Percentiles rank a stretch among this genome's conserved stretches.
Conservation (phyloP, 2,113 vertebrate genomes). For the Anolis sagrei region DNA sequence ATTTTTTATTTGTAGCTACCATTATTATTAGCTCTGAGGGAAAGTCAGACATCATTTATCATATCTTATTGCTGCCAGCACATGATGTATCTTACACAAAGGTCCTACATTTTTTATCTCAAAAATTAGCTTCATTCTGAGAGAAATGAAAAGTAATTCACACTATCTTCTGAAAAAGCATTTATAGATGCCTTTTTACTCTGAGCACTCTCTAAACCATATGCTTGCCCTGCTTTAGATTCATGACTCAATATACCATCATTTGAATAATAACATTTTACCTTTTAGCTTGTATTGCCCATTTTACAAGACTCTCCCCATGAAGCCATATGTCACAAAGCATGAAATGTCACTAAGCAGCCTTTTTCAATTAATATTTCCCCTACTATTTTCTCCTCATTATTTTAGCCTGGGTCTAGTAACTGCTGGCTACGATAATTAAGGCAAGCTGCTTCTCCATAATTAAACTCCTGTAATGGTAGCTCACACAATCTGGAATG, state of each 20-base stretch:
- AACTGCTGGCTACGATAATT: constrained; percentile 25
- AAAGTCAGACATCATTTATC: background rate
- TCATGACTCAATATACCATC: background rate
- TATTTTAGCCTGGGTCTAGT: constrained; percentile 32
- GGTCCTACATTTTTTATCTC: background rate
- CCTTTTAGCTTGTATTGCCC: background rate
- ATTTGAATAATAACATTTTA: constrained; percentile 19
- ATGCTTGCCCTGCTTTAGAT: background rate
- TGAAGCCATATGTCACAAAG: constrained; percentile 12
- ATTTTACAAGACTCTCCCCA: constrained; percentile 19
- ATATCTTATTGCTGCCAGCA: background rate
- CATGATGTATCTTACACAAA: no score
- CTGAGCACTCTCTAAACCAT: background rate
- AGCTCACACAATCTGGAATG: constrained; percentile 11
- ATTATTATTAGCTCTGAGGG: background rate
- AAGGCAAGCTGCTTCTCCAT: constrained; percentile 36
- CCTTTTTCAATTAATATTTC: constrained; percentile 45
- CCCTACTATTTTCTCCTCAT: constrained; percentile 6
- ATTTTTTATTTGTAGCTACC: background rate
- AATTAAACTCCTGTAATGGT: constrained; percentile 41
- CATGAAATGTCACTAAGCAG: constrained; percentile 22
- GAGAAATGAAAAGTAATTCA: background rate
- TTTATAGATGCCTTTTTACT: background rate
- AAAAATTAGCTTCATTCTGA: no score
- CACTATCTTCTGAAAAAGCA: background rate